phyloP scores from a whole-genome alignment of 2,113 vertebrate genomes.

The Zosterops japonicus region DNA sequence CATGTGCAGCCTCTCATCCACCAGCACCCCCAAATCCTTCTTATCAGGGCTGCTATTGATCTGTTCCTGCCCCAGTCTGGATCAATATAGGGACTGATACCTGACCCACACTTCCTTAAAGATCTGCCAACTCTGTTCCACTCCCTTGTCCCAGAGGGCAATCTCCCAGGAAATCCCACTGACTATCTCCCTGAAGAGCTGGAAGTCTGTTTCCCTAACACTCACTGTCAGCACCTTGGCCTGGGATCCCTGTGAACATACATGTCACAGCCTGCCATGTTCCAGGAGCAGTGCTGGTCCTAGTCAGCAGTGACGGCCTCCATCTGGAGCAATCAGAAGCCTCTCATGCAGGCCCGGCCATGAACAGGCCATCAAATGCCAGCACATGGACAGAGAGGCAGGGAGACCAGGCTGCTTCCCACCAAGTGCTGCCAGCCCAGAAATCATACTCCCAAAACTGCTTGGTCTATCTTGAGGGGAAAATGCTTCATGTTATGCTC shows the following conservation, averaged over 20 bases:
- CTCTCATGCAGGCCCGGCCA: neutral
- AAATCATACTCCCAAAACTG: neutral
- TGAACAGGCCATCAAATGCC: neutral
- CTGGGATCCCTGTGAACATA: neutral
- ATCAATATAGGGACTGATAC: accelerated
- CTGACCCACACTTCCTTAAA: neutral
- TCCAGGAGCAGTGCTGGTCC: neutral
- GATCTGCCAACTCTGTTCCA: neutral
- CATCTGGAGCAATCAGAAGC: neutral
- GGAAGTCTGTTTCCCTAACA: neutral
- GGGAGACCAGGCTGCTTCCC: neutral
- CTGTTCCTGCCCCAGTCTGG: neutral
- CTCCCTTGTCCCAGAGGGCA: neutral
- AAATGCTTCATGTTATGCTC: neutral
- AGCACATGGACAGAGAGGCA: neutral
- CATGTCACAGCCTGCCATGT: neutral
- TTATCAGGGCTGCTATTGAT: neutral
- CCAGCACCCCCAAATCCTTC: neutral
- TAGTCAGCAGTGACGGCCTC: neutral
- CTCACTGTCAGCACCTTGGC: neutral
- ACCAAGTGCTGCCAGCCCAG: neutral
- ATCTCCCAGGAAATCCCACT: neutral
- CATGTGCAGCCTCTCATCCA: neutral
- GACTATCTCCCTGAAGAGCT: neutral
- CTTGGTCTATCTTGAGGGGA: neutral